These are phyloP conservation scores for Plectropomus leopardus DNA, from an alignment of 2,113 vertebrate species.

Conservation along the genomic window DNA sequence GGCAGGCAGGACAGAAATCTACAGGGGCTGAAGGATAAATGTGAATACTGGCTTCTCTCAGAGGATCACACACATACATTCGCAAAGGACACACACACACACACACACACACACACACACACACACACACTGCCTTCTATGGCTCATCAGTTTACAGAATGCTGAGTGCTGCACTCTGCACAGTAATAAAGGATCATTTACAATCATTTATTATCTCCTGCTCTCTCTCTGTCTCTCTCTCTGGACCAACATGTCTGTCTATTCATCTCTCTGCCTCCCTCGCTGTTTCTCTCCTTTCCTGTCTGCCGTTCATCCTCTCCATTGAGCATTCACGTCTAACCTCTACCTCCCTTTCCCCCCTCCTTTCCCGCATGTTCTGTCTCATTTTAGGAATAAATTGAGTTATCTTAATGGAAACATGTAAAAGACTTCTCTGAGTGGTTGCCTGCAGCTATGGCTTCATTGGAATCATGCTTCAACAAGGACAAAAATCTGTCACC, in stretches of 20 bases:
- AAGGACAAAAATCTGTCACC: constrained; percentile 10
- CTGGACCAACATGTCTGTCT: constrained; percentile 41
- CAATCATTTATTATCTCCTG: constrained; percentile 57
- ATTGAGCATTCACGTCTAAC: neutral
- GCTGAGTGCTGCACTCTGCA: constrained; percentile 68
- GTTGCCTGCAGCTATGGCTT: constrained; percentile 8
- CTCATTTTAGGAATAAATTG: constrained; percentile 4
- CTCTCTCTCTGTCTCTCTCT: constrained; percentile 18
- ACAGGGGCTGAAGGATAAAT: constrained; percentile 62
- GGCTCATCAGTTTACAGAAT: constrained; percentile 72
- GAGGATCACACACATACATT: constrained; percentile 39
- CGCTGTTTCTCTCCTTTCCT: neutral
- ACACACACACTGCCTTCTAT: constrained; percentile 31
- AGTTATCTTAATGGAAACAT: constrained; percentile 31
- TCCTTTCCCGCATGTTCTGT: neutral
- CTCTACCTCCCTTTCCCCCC: neutral
- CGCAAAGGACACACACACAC: constrained; percentile 19
- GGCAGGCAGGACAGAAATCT: constrained; percentile 54
- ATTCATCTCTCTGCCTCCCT: constrained; percentile 25
- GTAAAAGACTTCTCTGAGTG: constrained; percentile 3
- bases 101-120: constrained; percentile 25
- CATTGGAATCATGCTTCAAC: constrained; percentile 29
- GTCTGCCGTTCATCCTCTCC: neutral
- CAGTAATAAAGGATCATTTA: constrained; percentile 70
- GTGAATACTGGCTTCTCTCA: constrained; percentile 45